Conservation (phyloP, 2,888 invertebrate genomes). For the Dorcus parallelipipedus region DNA sequence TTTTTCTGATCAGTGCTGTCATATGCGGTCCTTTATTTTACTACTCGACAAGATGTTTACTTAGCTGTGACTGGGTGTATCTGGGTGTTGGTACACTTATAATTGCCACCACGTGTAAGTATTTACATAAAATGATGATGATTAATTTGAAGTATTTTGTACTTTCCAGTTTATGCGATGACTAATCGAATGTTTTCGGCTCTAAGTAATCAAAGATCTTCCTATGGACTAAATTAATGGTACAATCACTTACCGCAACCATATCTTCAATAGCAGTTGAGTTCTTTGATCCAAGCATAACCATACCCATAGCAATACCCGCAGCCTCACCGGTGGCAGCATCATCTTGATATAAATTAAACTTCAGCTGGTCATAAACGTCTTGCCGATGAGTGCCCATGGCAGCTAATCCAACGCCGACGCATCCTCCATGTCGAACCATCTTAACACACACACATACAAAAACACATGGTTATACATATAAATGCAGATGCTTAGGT, state of each 20-base stretch:
- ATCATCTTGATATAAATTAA: slow-evolving; percentile 97
- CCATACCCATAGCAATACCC: slow-evolving; percentile 98
- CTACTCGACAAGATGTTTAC: too few species aligned
- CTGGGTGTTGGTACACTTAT: too few species aligned
- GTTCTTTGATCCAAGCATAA: slow-evolving; percentile 95
- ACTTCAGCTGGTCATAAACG: slow-evolving; percentile 94
- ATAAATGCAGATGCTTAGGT: neutral
- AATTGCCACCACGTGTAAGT: too few species aligned
- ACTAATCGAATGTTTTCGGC: too few species aligned
- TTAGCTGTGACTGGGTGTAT: too few species aligned
- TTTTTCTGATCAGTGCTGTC: too few species aligned
- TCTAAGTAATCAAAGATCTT: too few species aligned
- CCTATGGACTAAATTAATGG: too few species aligned
- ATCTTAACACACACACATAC: slow-evolving; percentile 52
- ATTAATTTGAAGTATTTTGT: too few species aligned
- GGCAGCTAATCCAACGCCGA: slow-evolving; percentile 95
- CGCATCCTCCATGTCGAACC: slow-evolving; percentile 95
- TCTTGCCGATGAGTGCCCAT: slow-evolving; percentile 97
- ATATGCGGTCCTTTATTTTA: too few species aligned
- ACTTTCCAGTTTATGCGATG: too few species aligned
- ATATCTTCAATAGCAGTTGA: slow-evolving; percentile 88
- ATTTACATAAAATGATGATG: too few species aligned
- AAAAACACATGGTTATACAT: neutral
- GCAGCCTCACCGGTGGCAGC: slow-evolving; percentile 99
- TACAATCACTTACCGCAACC: slow-evolving; percentile 68